Evolutionary conservation across 1,140 invertebrate species (phyloP).

Genomic region (Bombus superbus): DNA sequence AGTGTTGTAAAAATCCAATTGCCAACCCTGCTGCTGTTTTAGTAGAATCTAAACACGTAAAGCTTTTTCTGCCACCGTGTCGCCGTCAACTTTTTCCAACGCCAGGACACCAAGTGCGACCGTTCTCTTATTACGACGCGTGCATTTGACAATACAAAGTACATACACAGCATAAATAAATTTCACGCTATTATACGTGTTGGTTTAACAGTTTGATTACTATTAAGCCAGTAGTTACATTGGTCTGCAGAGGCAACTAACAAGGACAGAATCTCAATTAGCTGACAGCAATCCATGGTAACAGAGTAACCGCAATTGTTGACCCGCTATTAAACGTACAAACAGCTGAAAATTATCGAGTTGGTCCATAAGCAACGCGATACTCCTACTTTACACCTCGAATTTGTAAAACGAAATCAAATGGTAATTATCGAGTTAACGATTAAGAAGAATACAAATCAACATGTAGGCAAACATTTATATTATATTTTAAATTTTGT

Average conservation of each 20-base stretch:
- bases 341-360: background rate
- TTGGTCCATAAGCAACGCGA: fast-evolving
- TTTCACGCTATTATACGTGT: background rate
- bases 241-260: background rate
- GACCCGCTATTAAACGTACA: background rate
- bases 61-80: background rate
- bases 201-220: background rate
- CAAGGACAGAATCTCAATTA: conserved; percentile 3
- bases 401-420: background rate
- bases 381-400: background rate
- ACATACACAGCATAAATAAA: background rate
- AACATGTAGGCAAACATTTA: background rate
- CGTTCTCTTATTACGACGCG: background rate
- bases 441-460: background rate
- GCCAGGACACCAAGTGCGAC: background rate
- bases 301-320: background rate
- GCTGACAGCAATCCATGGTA: background rate
- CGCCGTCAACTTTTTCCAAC: background rate
- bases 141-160: background rate
- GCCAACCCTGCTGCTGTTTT: background rate
- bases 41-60: background rate
- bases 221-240: background rate
- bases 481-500: too few species aligned
- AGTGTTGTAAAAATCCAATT: conserved; percentile 28
- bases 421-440: background rate